phyloP scores from a whole-genome alignment of 2,113 vertebrate genomes.

The Triplophysa dalaica region DNA sequence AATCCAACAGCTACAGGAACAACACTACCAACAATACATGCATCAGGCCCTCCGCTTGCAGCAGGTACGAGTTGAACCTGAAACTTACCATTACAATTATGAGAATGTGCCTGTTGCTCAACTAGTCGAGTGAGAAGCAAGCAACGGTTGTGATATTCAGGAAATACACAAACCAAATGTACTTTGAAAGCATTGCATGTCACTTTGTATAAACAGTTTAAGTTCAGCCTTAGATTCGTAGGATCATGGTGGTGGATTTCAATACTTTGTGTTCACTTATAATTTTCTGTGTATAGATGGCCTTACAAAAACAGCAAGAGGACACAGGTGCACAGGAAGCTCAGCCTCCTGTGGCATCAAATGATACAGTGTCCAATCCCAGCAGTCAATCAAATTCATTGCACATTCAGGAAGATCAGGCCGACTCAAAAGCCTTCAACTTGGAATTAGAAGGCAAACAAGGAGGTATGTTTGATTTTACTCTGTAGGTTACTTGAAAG shows the following conservation, averaged over 20 bases:
- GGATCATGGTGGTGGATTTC: background rate
- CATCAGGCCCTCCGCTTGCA: slow-evolving; percentile 95
- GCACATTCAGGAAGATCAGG: background rate
- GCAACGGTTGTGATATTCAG: too few species aligned
- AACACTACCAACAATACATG: slow-evolving; percentile 97
- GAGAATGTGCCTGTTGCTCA: too few species aligned
- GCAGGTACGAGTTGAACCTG: slow-evolving; percentile 81
- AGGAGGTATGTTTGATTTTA: slow-evolving; percentile 32
- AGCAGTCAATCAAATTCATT: slow-evolving; percentile 51
- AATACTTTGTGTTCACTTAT: too few species aligned
- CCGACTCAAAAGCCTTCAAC: slow-evolving; percentile 6
- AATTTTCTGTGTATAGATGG: slow-evolving; percentile 73
- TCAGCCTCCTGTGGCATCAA: slow-evolving; percentile 62
- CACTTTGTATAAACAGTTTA: background rate
- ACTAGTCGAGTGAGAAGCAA: too few species aligned
- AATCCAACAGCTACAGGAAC: slow-evolving; percentile 94
- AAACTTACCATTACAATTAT: too few species aligned
- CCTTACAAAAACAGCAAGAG: slow-evolving; percentile 88
- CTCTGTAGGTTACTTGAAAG: background rate
- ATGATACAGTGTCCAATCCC: slow-evolving; percentile 64
- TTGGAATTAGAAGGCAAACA: slow-evolving; percentile 34
- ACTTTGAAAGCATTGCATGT: too few species aligned
- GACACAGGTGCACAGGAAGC: slow-evolving; percentile 66
- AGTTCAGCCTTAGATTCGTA: background rate
- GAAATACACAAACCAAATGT: too few species aligned